phyloP scores from a whole-genome alignment of 2,797 vertebrate species.

The Ispidina picta region DNA sequence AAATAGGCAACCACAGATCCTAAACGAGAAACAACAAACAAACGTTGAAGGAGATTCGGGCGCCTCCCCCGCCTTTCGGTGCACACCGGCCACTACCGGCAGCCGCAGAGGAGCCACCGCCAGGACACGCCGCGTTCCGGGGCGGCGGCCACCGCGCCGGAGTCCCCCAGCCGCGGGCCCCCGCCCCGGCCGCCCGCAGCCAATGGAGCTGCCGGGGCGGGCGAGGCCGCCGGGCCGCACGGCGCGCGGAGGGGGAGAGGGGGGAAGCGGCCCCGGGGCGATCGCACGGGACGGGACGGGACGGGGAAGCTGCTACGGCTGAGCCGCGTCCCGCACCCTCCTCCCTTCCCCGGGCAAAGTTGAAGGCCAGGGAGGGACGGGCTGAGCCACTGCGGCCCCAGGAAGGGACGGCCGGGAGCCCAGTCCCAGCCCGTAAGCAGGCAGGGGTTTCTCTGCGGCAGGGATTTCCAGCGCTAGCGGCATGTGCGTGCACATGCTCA shows the following conservation, averaged over 20 bases:
- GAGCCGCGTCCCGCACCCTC: background rate
- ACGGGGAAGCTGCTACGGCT: background rate
- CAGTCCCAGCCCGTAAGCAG: background rate
- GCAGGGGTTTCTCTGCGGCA: background rate
- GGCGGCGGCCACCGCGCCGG: background rate
- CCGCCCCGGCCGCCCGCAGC: background rate
- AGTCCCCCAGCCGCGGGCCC: background rate
- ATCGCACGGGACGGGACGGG: no score
- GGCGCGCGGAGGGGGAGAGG: background rate
- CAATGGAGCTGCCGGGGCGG: conserved; percentile 29
- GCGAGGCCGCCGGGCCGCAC: background rate
- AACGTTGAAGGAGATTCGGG: background rate
- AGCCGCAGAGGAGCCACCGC: accelerated
- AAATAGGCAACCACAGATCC: conserved; percentile 78
- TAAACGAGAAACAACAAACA: conserved; percentile 44
- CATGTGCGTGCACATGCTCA: background rate
- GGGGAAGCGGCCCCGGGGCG: no score
- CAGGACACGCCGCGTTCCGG: background rate
- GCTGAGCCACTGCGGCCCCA: background rate
- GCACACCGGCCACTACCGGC: accelerated
- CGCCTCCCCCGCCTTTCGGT: background rate
- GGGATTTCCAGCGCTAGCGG: background rate
- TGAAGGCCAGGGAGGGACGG: background rate
- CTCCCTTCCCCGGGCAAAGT: background rate
- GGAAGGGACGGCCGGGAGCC: background rate